A percentile compares a stretch with the other conserved stretches of the same genome.
These are phyloP conservation scores for Mus spretus DNA, from an alignment of 2,797 vertebrate species.

Conservation along the genomic window DNA sequence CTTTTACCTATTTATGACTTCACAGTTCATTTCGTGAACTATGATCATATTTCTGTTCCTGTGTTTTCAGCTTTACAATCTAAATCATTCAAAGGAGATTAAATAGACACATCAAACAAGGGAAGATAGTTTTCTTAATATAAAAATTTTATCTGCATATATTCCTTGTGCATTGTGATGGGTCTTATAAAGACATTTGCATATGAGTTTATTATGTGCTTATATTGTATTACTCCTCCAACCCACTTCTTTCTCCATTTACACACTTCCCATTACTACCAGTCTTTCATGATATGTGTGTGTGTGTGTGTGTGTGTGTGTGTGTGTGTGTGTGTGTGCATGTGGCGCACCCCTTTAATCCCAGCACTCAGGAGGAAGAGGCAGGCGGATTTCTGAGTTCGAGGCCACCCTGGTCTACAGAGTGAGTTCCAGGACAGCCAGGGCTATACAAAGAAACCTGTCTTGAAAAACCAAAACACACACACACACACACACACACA, in stretches of 20 bases:
- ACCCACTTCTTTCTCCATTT: neutral
- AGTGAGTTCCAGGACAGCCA: too few relatives aligned
- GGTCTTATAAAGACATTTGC: neutral
- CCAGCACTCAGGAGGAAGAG: too few relatives aligned
- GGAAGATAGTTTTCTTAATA: neutral
- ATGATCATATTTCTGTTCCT: neutral
- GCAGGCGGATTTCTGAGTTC: too few relatives aligned
- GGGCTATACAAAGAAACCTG: too few relatives aligned
- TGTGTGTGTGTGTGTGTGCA: too few relatives aligned
- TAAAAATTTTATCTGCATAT: neutral
- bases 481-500: neutral
- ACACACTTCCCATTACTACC: neutral
- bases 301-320: too few relatives aligned
- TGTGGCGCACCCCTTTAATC: too few relatives aligned
- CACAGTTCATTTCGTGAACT: neutral
- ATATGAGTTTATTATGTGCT: neutral
- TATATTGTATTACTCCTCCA: neutral
- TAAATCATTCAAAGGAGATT: neutral
- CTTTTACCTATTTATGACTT: neutral
- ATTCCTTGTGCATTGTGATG: neutral
- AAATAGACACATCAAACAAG: constrained; percentile 14
- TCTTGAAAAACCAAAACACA: too few relatives aligned
- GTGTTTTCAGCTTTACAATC: neutral
- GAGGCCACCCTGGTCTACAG: too few relatives aligned
- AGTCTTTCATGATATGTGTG: neutral